A percentile compares a stretch with the other conserved stretches of the same genome.
Conservation (phyloP, 1,140 invertebrate species). For the Solenopsis fugax region DNA sequence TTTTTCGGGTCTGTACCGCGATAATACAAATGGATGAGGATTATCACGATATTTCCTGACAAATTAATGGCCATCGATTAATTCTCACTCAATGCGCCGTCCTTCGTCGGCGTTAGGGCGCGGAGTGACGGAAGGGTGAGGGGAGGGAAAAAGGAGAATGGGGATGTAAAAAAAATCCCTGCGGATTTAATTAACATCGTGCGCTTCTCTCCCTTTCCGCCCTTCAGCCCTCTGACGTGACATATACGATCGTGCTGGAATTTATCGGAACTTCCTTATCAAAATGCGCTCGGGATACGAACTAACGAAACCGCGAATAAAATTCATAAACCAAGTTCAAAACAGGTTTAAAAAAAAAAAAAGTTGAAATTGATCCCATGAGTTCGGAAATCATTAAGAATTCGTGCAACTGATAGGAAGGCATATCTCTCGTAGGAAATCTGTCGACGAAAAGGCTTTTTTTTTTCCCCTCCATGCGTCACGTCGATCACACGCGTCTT, state of each 20-base stretch:
- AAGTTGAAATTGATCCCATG: not conserved
- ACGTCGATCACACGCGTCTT: not conserved
- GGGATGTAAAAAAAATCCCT: conserved; percentile 34
- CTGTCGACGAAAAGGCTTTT: not conserved
- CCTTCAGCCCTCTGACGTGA: not conserved
- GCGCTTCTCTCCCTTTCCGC: not conserved
- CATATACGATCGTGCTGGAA: not conserved
- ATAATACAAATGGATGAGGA: conserved; percentile 27
- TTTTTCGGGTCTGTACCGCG: not conserved
- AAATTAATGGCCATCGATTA: conserved; percentile 51
- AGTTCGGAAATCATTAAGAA: not conserved
- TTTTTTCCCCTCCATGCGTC: not conserved
- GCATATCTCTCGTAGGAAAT: not conserved
- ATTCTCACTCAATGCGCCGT: conserved; percentile 45
- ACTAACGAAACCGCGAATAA: not conserved
- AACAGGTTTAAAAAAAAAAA: not conserved
- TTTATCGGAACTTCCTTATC: not conserved
- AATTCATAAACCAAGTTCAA: not conserved
- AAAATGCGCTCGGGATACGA: not conserved
- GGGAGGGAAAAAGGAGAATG: not conserved
- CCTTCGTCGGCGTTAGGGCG: not conserved
- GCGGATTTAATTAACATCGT: conserved; percentile 52
- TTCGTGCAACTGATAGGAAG: not conserved
- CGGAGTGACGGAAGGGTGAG: not conserved
- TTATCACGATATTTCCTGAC: conserved; percentile 8